These are phyloP conservation scores for Limnodromus scolopaceus DNA, from an alignment of 2,797 vertebrate species.

Conservation along the genomic window DNA sequence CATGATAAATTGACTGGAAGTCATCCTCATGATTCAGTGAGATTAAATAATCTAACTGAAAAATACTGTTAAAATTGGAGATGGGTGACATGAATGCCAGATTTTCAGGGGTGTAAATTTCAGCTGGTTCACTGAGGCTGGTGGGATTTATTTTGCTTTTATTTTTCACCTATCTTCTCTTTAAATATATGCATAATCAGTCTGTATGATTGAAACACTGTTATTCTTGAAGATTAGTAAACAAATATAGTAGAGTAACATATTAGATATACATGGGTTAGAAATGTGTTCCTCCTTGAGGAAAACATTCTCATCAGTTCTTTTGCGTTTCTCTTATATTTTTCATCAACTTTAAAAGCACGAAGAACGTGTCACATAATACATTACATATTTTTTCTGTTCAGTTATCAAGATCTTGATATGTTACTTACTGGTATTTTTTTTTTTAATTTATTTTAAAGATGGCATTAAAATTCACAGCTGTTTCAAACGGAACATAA, in stretches of 20 bases:
- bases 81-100: background rate
- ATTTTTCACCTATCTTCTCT: background rate
- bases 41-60: background rate
- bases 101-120: background rate
- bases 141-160: background rate
- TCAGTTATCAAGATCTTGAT: conserved; percentile 52
- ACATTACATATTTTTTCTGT: conserved; percentile 43
- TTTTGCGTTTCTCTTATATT: conserved; percentile 30
- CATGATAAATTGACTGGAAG: background rate
- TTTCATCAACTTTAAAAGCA: conserved; percentile 51
- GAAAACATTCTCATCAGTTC: conserved; percentile 29
- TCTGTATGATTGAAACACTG: background rate
- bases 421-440: conserved; percentile 13
- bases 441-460: conserved; percentile 52
- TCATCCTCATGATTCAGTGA: background rate
- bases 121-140: background rate
- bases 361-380: conserved; percentile 19
- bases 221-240: background rate
- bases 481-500: conserved; percentile 72
- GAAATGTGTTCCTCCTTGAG: background rate
- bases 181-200: background rate
- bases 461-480: conserved; percentile 64
- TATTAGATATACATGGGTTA: background rate
- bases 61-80: background rate
- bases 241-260: background rate